A percentile compares a stretch with the other conserved stretches of the same genome.
Evolutionary conservation across 2,797 vertebrate genomes (phyloP).

Genomic region (Myiotriccus ornatus): DNA sequence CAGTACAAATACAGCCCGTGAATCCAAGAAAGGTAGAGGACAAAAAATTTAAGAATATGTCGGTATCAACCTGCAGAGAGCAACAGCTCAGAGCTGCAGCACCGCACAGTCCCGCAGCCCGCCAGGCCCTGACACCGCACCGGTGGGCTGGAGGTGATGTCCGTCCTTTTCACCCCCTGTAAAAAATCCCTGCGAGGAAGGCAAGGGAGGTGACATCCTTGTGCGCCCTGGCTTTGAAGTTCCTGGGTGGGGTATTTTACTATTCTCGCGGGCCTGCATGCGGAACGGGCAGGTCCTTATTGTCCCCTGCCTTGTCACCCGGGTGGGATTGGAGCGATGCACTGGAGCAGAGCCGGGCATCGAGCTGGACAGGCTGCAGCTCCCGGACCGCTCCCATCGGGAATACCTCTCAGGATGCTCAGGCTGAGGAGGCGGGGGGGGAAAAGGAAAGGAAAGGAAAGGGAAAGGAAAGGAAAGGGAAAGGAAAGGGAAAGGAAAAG

Average conservation of each 20-base stretch:
- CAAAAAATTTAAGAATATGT: neutral
- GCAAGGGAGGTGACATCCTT: neutral
- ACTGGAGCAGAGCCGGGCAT: constrained; percentile 75
- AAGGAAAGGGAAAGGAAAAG: no score
- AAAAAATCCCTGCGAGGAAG: neutral
- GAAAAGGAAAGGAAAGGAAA: no score
- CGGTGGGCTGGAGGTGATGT: neutral
- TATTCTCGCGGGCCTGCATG: neutral
- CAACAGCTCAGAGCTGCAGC: neutral
- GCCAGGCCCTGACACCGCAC: neutral
- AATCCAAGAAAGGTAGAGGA: neutral
- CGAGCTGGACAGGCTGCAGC: constrained; percentile 69
- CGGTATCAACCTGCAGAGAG: neutral
- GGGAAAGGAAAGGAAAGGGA: no score
- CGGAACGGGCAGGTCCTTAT: neutral
- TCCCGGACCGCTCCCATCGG: neutral
- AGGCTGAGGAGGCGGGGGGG: no score
- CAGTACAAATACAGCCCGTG: constrained; percentile 6
- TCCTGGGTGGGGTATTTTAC: neutral
- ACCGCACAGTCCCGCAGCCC: neutral
- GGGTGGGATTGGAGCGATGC: constrained; percentile 25
- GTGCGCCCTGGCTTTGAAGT: constrained; percentile 57
- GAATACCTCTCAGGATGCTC: neutral
- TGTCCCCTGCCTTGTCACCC: neutral
- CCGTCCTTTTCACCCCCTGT: no score